Evolutionary conservation across 2,113 vertebrate species (phyloP).

Genomic region (Mormyrus iriodes): DNA sequence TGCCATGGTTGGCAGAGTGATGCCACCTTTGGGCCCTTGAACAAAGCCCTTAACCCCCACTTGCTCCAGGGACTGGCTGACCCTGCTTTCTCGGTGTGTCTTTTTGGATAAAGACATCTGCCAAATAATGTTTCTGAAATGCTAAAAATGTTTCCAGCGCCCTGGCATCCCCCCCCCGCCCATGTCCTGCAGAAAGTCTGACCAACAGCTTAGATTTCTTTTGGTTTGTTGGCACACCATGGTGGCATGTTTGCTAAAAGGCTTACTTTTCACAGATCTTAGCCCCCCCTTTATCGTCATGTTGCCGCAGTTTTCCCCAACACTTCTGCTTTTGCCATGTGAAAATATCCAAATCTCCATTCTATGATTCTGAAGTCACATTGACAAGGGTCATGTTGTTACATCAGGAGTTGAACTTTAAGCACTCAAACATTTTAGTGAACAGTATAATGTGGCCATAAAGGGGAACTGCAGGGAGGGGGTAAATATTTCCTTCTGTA

Average conservation of each 20-base stretch:
- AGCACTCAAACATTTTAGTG: neutral
- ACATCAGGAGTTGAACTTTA: neutral
- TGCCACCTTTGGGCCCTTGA: neutral
- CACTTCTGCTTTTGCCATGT: neutral
- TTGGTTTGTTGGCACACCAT: neutral
- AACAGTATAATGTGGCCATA: neutral
- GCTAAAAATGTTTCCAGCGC: neutral
- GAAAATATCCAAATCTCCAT: neutral
- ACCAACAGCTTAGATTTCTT: neutral
- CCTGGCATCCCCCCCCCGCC: neutral
- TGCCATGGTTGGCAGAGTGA: neutral
- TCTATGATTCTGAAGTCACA: neutral
- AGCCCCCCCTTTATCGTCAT: neutral
- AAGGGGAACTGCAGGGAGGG: neutral
- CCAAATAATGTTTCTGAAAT: neutral
- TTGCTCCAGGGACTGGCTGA: neutral
- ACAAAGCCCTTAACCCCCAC: neutral
- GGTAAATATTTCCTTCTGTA: neutral
- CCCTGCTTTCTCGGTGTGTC: too few relatives aligned
- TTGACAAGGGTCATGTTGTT: neutral
- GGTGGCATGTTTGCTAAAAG: neutral
- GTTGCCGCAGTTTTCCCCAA: neutral
- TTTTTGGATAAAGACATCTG: neutral
- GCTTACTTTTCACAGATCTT: neutral
- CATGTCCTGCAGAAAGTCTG: neutral